Percentiles rank a stretch among this genome's conserved stretches.
Conservation (phyloP, 2,888 invertebrate species). For the Acrobeloides nanus region DNA sequence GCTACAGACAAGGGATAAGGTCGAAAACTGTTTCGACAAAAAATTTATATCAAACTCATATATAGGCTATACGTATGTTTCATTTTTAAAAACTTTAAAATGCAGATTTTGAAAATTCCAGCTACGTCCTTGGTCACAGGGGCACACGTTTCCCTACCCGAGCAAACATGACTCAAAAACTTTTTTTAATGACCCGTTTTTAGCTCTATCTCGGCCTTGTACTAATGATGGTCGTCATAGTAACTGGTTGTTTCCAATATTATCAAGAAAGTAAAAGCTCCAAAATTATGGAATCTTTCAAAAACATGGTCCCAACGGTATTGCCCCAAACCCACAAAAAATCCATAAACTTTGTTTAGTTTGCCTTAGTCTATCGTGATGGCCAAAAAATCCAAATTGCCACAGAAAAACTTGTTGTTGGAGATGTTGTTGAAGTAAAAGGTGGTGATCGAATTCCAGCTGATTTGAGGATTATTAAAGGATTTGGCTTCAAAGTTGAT, state of each 20-base stretch:
- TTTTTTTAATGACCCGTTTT: too few relatives aligned
- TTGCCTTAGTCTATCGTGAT: slow-evolving; percentile 70
- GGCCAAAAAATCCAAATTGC: slow-evolving; percentile 58
- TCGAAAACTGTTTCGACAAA: too few relatives aligned
- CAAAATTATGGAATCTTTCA: slow-evolving; percentile 76
- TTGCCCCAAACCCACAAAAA: too few relatives aligned
- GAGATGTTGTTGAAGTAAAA: slow-evolving; percentile 96
- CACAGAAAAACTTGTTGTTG: slow-evolving; percentile 76
- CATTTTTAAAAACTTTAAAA: too few relatives aligned
- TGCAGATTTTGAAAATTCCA: too few relatives aligned
- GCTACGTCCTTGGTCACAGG: too few relatives aligned
- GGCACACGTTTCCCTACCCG: too few relatives aligned
- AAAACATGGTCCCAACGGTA: slow-evolving; percentile 65
- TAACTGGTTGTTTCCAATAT: slow-evolving; percentile 69
- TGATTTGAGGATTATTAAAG: slow-evolving; percentile 86
- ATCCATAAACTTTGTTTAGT: too few relatives aligned
- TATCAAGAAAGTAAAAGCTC: slow-evolving; percentile 69
- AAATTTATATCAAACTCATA: too few relatives aligned
- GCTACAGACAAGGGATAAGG: too few relatives aligned
- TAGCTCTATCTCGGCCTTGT: slow-evolving; percentile 65
- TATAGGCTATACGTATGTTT: too few relatives aligned
- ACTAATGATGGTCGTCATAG: slow-evolving; percentile 64
- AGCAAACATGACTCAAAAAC: too few relatives aligned
- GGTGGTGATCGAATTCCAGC: slow-evolving; percentile 98
- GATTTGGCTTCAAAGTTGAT: slow-evolving; percentile 81